Conservation (phyloP, 2,113 vertebrate species). For the Corythoichthys intestinalis region DNA sequence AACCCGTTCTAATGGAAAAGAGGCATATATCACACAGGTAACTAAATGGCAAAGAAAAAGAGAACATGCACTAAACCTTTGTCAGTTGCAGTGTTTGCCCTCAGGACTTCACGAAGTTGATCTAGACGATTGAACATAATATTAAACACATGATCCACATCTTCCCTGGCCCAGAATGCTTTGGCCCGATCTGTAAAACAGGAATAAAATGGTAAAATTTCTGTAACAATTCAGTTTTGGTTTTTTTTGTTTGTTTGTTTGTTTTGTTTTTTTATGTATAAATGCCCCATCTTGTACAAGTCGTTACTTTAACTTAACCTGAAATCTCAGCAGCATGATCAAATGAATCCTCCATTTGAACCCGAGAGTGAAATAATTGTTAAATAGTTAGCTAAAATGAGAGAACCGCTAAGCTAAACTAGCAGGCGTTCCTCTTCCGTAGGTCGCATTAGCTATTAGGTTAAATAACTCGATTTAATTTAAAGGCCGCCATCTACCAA, state of each 20-base stretch:
- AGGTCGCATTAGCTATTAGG: background rate
- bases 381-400: too few species aligned
- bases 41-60: background rate
- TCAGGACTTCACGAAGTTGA: conserved; percentile 53
- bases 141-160: conserved; percentile 60
- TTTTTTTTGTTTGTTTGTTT: too few species aligned
- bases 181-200: conserved; percentile 60
- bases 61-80: conserved; percentile 42
- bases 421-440: background rate
- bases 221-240: background rate
- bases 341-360: background rate
- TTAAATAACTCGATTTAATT: background rate
- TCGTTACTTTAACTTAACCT: too few species aligned
- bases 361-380: background rate
- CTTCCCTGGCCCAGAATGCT: conserved; percentile 56
- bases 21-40: background rate
- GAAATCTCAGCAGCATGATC: conserved; percentile 5
- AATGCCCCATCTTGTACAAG: too few species aligned
- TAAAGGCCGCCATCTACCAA: background rate
- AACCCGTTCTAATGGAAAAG: conserved; percentile 53
- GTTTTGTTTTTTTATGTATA: too few species aligned
- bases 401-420: background rate
- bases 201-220: background rate
- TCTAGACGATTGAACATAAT: conserved; percentile 35
- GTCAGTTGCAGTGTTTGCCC: conserved; percentile 54